Base-by-base conservation (phyloP, 2,113 vertebrate species). In the Blennius ocellaris region DNA sequence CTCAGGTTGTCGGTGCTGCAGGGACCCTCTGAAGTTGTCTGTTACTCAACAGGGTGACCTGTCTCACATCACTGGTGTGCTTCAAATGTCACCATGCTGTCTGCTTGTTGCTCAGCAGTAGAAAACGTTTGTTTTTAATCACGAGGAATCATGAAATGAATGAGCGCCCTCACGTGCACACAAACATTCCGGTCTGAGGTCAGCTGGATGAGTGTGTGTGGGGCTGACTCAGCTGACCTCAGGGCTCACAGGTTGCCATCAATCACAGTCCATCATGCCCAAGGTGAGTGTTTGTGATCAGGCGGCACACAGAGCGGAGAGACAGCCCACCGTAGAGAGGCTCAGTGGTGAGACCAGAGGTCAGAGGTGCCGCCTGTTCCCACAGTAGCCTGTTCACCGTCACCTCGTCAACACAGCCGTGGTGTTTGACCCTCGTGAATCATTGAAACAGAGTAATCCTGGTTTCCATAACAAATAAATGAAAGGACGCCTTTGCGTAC, bases 371-470 rank as follows among this genome's bases (percentile, higher is more conserved):
- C 2, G 57, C 70, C 75, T 69, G 76, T 90, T 93, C 89, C 86
- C 92, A 92, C 89, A 87, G 84, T 87, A 82, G 82, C 80, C 91
- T 91, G 84, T 65, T 91, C 80, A 76, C 85, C 78, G 82, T 90
- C 89, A 91, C 78, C 78, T 91, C 78, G 63, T 88, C 76, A 76
- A 52, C 57, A 47, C 61, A 45, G 41, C 30, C 51, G 39, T 51
- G 60, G 64, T 30, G 12, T 71, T 73, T 82, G 74, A 86, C 71
- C 78, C 63, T 59, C 38, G 2, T 64, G 66, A 77, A 53, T 73
- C 52, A 70, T 6, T 37, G 55, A 65, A 49, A 47, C 0, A 7
- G 53, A 16, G 21, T 69, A 60, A 76, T 76, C 59, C 30, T 11
- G 36, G 48, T 53, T 72, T 69, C 36, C 14, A 40, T 17, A n/a